Evolutionary conservation across 2,888 invertebrate genomes (phyloP), one percentile per base, ranked within the genome.

Genomic region (Drosophila macrospina): DNA sequence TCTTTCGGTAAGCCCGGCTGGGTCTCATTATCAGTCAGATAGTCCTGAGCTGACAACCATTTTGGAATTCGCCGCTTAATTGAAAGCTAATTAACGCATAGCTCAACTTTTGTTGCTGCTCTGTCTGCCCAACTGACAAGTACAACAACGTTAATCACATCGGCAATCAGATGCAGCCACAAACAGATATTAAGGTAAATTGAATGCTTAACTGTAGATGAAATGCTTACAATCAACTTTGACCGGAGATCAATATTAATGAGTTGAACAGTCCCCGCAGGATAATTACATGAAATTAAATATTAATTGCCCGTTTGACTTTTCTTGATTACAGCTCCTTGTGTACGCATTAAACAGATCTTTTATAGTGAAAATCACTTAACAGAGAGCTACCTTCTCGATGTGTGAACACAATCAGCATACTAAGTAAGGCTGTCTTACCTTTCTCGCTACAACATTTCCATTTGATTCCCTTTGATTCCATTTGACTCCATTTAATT

Each of bases 361-460:
- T 77, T 66, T 56, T 72, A 57, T 83, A 67, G 63, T 60, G 59
- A 26, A 34, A 45, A 20, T 5, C 20, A n/a, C 6, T 64, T 54
- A 47, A 50, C 42, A 39, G 54, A 42, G 56, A 42, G 41, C 67
- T 63, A 59, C 41, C 34, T 41, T 13, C 10, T 11, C 36, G 15
- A 24, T 13, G 30, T 57, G 81, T 86, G 83, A 86, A 86, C 86
- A 77, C 73, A 81, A 80, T 83, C 73, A 80, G 78, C 70, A 83
- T 86, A 74, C 69, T 83, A 77, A 73, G 63, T 67, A 57, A 73
- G 64, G 63, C 51, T 57, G 61, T 62, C 51, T 55, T 55, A 47
- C n/a, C n/a, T n/a, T n/a, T n/a, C n/a, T n/a, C n/a, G n/a, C n/a
- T n/a, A n/a, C n/a, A n/a, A n/a, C n/a, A n/a, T n/a, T n/a, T n/a